These are phyloP conservation scores for Rhopalosiphum nymphaeae DNA, from an alignment of 2,888 invertebrate species.

Conservation along the genomic window DNA sequence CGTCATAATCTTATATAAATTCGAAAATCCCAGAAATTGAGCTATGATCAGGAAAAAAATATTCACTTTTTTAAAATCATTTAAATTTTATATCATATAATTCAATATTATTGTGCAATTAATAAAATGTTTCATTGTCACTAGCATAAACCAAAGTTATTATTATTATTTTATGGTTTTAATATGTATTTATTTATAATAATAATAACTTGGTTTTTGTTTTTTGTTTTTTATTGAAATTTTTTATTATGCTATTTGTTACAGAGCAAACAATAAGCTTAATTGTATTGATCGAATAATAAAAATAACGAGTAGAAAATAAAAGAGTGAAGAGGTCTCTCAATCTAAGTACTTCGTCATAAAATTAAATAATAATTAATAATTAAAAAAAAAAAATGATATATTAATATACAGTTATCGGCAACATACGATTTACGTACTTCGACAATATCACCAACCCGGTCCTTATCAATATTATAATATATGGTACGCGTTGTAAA, in stretches of 20 bases:
- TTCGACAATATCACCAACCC: not conserved
- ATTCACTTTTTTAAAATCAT: not conserved
- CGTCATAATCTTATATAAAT: not conserved
- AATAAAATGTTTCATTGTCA: not conserved
- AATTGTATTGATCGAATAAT: too few species aligned
- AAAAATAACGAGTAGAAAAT: not conserved
- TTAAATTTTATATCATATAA: not conserved
- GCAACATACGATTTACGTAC: too few species aligned
- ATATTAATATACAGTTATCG: not conserved
- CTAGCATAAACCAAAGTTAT: not conserved
- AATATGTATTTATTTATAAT: too few species aligned
- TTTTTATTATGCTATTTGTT: too few species aligned
- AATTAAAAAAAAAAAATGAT: not conserved
- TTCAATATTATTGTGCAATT: not conserved
- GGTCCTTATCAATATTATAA: slow-evolving; percentile 22
- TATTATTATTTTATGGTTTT: not conserved
- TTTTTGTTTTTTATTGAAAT: too few species aligned
- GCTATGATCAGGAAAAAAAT: not conserved
- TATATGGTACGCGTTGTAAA: not conserved
- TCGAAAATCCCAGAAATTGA: not conserved
- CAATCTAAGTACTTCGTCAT: too few species aligned
- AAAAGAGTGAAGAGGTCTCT: not conserved
- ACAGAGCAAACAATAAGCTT: too few species aligned
- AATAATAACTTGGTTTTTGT: too few species aligned
- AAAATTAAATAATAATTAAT: not conserved